A percentile compares a stretch with the other conserved stretches of the same genome.
Evolutionary conservation across 2,888 invertebrate genomes (phyloP).

Genomic region (Latheticus oryzae): DNA sequence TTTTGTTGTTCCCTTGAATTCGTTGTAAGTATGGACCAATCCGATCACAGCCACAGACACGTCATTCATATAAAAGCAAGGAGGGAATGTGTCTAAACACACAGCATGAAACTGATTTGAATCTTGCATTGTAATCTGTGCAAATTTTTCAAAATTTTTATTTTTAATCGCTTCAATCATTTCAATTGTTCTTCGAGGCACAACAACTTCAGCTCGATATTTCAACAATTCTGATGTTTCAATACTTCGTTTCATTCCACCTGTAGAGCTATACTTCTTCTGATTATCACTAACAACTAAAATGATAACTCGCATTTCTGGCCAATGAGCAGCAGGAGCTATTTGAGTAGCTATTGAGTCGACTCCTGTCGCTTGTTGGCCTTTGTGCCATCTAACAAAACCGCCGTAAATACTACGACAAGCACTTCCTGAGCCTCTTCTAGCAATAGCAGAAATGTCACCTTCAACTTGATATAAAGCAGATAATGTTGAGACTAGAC

Average conservation of each 20-base stretch:
- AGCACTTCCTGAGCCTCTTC: constrained; percentile 94
- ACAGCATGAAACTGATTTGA: constrained; percentile 97
- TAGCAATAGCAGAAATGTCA: constrained; percentile 81
- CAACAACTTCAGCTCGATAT: constrained; percentile 77
- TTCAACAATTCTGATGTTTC: constrained; percentile 86
- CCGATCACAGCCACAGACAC: constrained; percentile 83
- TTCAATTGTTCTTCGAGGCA: constrained; percentile 76
- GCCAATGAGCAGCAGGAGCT: constrained; percentile 83
- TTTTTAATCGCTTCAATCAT: constrained; percentile 72
- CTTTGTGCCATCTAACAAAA: constrained; percentile 85
- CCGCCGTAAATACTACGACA: constrained; percentile 95
- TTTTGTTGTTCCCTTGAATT: constrained; percentile 71
- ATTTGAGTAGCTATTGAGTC: constrained; percentile 85
- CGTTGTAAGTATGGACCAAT: constrained; percentile 87
- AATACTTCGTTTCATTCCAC: constrained; percentile 87
- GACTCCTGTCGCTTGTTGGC: constrained; percentile 70
- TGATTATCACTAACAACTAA: constrained; percentile 86
- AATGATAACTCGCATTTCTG: constrained; percentile 88
- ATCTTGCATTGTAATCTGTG: constrained; percentile 95
- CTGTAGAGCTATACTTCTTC: constrained; percentile 88
- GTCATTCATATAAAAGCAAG: constrained; percentile 93
- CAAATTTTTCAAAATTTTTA: constrained; percentile 85
- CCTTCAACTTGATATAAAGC: constrained; percentile 79
- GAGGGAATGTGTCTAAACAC: constrained; percentile 93
- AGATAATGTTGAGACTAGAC: constrained; percentile 85